A percentile compares a stretch with the other conserved stretches of the same genome.
Conservation (phyloP, 2,797 vertebrate species). For the Rhynchonycteris naso region DNA sequence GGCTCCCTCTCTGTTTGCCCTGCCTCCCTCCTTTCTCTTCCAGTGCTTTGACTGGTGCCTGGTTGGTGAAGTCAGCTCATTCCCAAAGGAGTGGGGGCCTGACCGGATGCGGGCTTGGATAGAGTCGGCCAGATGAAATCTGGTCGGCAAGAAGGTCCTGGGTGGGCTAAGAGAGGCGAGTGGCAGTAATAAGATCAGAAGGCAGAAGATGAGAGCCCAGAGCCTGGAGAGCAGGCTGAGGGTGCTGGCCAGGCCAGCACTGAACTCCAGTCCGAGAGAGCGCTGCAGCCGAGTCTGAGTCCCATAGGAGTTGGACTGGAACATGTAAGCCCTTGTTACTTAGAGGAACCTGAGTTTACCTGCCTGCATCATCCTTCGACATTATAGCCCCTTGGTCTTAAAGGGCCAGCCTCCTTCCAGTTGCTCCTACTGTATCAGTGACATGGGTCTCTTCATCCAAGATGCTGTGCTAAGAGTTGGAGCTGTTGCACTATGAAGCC, state of each 20-base stretch:
- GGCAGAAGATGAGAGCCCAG: not conserved
- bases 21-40: not conserved
- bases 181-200: not conserved
- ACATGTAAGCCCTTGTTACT: not conserved
- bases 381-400: not conserved
- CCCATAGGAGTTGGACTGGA: not conserved
- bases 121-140: not conserved
- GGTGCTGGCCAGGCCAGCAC: not conserved
- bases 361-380: not conserved
- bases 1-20: not conserved
- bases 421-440: not conserved
- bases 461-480: not conserved
- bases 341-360: not conserved
- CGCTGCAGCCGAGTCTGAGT: not conserved
- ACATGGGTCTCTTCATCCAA: not conserved
- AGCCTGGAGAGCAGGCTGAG: not conserved
- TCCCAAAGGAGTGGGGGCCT: not conserved
- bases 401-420: not conserved
- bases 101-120: not conserved
- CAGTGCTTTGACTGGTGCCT: not conserved
- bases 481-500: not conserved
- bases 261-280: not conserved
- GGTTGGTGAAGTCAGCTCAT: not conserved
- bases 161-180: not conserved
- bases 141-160: conserved; percentile 17